Evolutionary conservation across 2,888 invertebrate species (phyloP).

Genomic region (Nycteola revayana): DNA sequence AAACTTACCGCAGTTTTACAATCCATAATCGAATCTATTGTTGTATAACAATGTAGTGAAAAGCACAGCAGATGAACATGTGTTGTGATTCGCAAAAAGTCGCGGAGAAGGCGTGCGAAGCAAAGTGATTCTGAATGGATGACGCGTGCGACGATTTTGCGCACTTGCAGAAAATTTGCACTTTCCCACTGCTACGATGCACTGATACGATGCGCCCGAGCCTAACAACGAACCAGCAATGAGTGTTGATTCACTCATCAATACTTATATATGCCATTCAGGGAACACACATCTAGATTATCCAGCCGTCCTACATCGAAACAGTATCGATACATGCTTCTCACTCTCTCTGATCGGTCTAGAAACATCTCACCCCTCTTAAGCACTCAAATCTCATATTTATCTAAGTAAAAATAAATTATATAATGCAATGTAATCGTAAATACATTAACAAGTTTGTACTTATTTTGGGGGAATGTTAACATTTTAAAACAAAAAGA

Average conservation of each 20-base stretch:
- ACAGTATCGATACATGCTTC: background rate
- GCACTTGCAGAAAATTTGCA: slow-evolving; percentile 47
- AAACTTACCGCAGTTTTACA: slow-evolving; percentile 66
- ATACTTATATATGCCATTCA: slow-evolving; percentile 67
- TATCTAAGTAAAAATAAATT: too few species aligned
- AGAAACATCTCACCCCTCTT: slow-evolving; percentile 14
- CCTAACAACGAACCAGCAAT: slow-evolving; percentile 56
- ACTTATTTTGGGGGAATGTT: too few species aligned
- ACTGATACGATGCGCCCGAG: slow-evolving; percentile 50
- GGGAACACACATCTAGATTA: slow-evolving; percentile 26
- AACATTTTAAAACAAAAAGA: too few species aligned
- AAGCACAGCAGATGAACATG: slow-evolving; percentile 52
- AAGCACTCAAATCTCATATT: too few species aligned
- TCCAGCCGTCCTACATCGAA: slow-evolving; percentile 19
- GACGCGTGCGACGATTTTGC: slow-evolving; percentile 28
- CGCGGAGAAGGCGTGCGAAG: slow-evolving; percentile 49
- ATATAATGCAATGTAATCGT: too few species aligned
- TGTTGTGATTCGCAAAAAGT: slow-evolving; percentile 43
- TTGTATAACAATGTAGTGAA: slow-evolving; percentile 63
- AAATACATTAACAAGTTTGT: too few species aligned
- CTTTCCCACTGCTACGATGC: slow-evolving; percentile 54
- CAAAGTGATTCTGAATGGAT: slow-evolving; percentile 21
- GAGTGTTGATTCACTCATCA: slow-evolving; percentile 58
- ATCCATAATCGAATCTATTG: slow-evolving; percentile 63
- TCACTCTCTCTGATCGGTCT: slow-evolving; percentile 22